Base-by-base conservation (phyloP, 35 echinoderm and acorn worm species). In the Heliocidaris tuberculata region DNA sequence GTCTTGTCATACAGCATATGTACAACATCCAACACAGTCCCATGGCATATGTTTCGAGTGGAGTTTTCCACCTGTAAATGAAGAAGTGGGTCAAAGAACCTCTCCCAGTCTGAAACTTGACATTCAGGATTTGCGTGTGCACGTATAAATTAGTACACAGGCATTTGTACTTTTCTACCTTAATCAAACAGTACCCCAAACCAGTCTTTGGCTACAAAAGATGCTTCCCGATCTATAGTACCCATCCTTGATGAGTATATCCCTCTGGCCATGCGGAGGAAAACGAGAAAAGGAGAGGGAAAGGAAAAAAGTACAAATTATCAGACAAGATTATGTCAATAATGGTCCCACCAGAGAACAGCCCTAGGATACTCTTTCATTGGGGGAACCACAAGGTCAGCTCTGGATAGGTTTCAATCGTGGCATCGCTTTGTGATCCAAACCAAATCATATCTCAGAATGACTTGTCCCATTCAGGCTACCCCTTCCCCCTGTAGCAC, bases 281-380 rank as follows among this genome's bases (percentile, higher is more conserved):
- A 78, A 78, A 78, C 8, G 87, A 13, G 87, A 48, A 89, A 24
- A 42, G 7, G 87, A 47, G 47, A 32, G 8, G 12, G 31, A 48
- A 30, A 88, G 31, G 32, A 88, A 89, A 89, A 89, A 47, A 89
- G 31, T 89, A 89, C 87, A 89, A 89, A 89, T 89, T 47, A 89
- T 42, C 9, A 89, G 87, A 89, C 87, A 89, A 89, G 87, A 89
- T 89, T 89, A 89, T 89, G 87, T 35, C 87, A 89, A 89, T 89
- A 89, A 89, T 89, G 17, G 47, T 17, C 21, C 17, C 30, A 89
- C 31, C 87, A 42, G 11, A 89, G 31, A 89, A 89, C 31, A 47
- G 87, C 87, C 87, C 32, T 89, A 89, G 87, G 87, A 89, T 32
- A 42, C 19, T 89, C 87, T 48, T 48, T 48, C 31, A 32, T 13